Evolutionary conservation across 2,888 invertebrate genomes (phyloP).

Genomic region (Oconnorella tubifera): DNA sequence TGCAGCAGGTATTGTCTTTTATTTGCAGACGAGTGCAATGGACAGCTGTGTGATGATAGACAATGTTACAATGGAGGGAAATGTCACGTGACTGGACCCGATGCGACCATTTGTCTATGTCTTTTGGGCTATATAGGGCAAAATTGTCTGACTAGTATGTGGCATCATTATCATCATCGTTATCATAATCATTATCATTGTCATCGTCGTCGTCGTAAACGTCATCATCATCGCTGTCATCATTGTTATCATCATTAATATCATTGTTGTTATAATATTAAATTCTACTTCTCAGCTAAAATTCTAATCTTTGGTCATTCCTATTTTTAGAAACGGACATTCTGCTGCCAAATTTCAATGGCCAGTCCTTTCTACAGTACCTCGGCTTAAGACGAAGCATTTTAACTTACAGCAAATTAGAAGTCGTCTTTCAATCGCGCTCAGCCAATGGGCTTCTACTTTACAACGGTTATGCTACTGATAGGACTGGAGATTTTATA

Average conservation of each 20-base stretch:
- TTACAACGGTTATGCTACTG: slow-evolving; percentile 82
- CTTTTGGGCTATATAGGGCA: slow-evolving; percentile 88
- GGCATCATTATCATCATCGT: too few relatives aligned
- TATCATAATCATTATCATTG: too few relatives aligned
- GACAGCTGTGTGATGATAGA: slow-evolving; percentile 73
- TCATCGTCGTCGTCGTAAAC: too few relatives aligned
- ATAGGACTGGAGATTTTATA: slow-evolving; percentile 84
- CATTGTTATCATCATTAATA: too few relatives aligned
- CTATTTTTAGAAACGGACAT: too few relatives aligned
- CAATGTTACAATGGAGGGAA: slow-evolving; percentile 88
- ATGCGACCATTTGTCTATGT: slow-evolving; percentile 69
- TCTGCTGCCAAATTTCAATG: slow-evolving; percentile 89
- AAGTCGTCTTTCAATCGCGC: slow-evolving; percentile 76
- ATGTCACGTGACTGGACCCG: slow-evolving; percentile 65
- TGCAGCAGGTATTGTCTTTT: too few relatives aligned
- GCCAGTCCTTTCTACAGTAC: slow-evolving; percentile 83
- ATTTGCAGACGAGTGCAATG: slow-evolving; percentile 81
- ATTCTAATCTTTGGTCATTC: too few relatives aligned
- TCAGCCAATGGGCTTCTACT: slow-evolving; percentile 66
- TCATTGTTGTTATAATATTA: too few relatives aligned
- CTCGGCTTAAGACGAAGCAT: slow-evolving; percentile 79
- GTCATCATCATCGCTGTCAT: too few relatives aligned
- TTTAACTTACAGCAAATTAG: slow-evolving; percentile 83
- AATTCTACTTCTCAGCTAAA: too few relatives aligned
- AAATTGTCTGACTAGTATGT: slow-evolving; percentile 83